These are phyloP conservation scores for Ascidia mentula DNA, from an alignment of 23 tunicate species.

Conservation along the genomic window DNA sequence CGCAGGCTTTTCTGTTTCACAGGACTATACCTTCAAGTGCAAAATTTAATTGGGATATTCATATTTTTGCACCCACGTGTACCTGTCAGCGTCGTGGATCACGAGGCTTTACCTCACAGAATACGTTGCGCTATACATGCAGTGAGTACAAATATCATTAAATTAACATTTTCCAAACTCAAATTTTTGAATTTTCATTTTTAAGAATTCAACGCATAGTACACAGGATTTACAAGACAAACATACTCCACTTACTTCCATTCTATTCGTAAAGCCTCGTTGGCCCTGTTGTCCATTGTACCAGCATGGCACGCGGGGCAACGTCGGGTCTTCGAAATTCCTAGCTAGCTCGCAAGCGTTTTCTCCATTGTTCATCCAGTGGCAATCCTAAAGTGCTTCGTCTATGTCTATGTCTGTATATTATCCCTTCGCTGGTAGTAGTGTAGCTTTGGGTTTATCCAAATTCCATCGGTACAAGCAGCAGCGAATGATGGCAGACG, in stretches of 20 bases:
- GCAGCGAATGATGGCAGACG: not conserved
- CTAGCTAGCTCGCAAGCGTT: not conserved
- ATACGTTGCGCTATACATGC: too few relatives aligned
- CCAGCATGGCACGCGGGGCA: slow-evolving; percentile 8
- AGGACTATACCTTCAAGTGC: too few relatives aligned
- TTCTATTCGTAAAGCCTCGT: slow-evolving; percentile 10
- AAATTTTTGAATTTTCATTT: too few relatives aligned
- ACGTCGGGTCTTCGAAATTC: not conserved
- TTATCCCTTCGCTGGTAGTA: not conserved
- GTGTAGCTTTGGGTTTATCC: slow-evolving; percentile 3
- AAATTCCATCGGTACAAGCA: slow-evolving; percentile 5
- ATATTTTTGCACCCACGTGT: too few relatives aligned
- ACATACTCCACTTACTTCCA: not conserved
- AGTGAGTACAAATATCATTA: too few relatives aligned
- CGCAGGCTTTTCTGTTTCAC: too few relatives aligned
- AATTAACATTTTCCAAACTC: too few relatives aligned
- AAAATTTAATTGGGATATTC: too few relatives aligned
- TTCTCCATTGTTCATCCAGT: not conserved
- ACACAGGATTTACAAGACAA: not conserved
- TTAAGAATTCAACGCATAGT: too few relatives aligned
- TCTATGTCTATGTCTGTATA: too few relatives aligned
- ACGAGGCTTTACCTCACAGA: too few relatives aligned
- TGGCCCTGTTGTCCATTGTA: slow-evolving; percentile 9
- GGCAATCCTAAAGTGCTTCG: not conserved
- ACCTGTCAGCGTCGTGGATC: too few relatives aligned